These are phyloP conservation scores for Spodoptera exigua DNA, from an alignment of 2,888 invertebrate genomes.

Conservation along the genomic window DNA sequence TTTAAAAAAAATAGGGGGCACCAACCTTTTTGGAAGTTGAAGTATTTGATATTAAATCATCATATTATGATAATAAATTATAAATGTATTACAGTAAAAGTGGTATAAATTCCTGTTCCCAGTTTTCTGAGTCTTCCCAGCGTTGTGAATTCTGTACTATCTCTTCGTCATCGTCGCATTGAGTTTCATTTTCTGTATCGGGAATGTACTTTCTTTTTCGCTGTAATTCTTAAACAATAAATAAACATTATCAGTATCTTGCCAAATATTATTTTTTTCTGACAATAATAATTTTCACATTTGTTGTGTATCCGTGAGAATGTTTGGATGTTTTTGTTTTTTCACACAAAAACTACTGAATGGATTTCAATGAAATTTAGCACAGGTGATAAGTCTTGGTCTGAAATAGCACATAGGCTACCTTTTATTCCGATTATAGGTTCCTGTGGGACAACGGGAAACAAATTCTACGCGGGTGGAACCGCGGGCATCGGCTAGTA, in stretches of 20 bases:
- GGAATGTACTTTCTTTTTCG: conserved; percentile 50
- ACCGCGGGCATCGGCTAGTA: too few relatives aligned
- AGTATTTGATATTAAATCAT: conserved; percentile 28
- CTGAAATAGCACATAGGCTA: conserved; percentile 29
- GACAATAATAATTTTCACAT: conserved; percentile 33
- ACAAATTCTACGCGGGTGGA: conserved; percentile 28
- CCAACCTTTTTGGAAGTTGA: conserved; percentile 38
- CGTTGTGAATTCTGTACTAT: conserved; percentile 41
- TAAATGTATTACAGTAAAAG: conserved; percentile 32
- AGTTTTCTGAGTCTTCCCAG: conserved; percentile 41
- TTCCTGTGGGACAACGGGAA: conserved; percentile 28
- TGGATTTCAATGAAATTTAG: conserved; percentile 31
- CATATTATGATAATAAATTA: conserved; percentile 29
- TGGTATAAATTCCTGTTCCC: conserved; percentile 38
- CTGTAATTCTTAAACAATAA: conserved; percentile 46
- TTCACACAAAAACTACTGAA: too few relatives aligned
- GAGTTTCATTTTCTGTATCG: conserved; percentile 48
- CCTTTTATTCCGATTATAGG: conserved; percentile 28
- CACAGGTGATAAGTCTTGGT: conserved; percentile 31
- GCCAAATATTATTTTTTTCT: conserved; percentile 32
- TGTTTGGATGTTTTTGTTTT: conserved; percentile 31
- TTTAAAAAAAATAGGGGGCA: conserved; percentile 29
- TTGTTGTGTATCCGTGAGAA: conserved; percentile 35
- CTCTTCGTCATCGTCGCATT: conserved; percentile 48
- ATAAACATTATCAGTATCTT: conserved; percentile 32